A percentile compares a stretch with the other conserved stretches of the same genome.
These are phyloP conservation scores for Eupithecia subumbrata DNA, from an alignment of 2,888 invertebrate genomes.

Conservation along the genomic window DNA sequence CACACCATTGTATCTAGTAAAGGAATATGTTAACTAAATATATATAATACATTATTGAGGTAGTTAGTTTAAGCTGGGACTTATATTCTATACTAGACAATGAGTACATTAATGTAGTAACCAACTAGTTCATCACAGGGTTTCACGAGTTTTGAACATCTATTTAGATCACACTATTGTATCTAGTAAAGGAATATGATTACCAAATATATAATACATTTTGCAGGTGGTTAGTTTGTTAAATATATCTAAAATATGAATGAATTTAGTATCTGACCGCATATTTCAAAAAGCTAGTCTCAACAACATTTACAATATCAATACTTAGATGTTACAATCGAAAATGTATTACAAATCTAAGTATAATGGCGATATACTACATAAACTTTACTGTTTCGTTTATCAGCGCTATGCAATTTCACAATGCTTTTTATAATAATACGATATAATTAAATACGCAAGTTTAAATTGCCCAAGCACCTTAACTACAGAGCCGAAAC, in stretches of 20 bases:
- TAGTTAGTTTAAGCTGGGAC: slow-evolving; percentile 21
- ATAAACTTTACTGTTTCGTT: slow-evolving; percentile 10
- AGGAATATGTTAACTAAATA: slow-evolving; percentile 70
- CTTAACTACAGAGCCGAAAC: slow-evolving; percentile 41
- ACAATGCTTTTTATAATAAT: slow-evolving; percentile 9
- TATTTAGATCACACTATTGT: background rate
- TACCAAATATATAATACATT: slow-evolving; percentile 29
- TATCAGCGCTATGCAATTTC: background rate
- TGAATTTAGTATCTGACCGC: slow-evolving; percentile 56
- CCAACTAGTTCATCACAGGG: background rate
- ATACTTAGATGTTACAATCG: background rate
- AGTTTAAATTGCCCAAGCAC: slow-evolving; percentile 48
- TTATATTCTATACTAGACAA: slow-evolving; percentile 4
- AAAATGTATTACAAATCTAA: slow-evolving; percentile 1
- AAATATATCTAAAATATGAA: slow-evolving; percentile 17
- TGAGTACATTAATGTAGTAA: background rate
- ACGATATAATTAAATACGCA: slow-evolving; percentile 6
- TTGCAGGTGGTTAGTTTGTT: slow-evolving; percentile 28
- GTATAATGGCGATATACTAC: slow-evolving; percentile 24
- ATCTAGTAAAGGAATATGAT: slow-evolving; percentile 82
- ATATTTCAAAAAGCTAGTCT: slow-evolving; percentile 79
- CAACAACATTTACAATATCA: slow-evolving; percentile 53
- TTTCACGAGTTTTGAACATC: background rate
- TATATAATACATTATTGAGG: slow-evolving; percentile 21
- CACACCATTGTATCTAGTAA: slow-evolving; percentile 65